Conservation (phyloP, 2,797 vertebrate genomes). For the Lepus townsendii region DNA sequence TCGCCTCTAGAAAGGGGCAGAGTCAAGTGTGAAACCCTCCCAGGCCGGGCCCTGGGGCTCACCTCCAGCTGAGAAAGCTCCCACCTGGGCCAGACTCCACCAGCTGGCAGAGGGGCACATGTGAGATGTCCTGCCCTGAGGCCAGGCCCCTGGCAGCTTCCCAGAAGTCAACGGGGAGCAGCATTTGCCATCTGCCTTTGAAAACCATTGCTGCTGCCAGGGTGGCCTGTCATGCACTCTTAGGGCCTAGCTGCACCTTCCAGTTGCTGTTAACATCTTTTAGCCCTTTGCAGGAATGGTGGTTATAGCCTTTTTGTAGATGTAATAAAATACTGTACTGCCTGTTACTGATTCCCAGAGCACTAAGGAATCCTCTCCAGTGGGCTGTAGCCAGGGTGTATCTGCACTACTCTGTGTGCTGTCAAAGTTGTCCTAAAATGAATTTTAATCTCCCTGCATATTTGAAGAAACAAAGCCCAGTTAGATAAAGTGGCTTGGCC, state of each 20-base stretch:
- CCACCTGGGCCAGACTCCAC: not conserved
- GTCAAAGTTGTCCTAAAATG: too few species aligned
- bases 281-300: not conserved
- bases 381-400: not conserved
- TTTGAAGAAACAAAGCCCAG: not conserved
- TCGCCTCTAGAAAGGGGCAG: not conserved
- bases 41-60: not conserved
- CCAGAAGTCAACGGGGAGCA: not conserved
- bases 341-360: not conserved
- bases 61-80: not conserved
- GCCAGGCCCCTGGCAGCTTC: not conserved
- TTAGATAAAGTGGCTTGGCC: too few species aligned
- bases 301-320: not conserved
- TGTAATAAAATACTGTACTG: not conserved
- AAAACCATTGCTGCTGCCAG: not conserved
- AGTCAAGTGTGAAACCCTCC: not conserved
- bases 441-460: not conserved
- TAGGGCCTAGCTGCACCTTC: not conserved
- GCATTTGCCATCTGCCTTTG: conserved; percentile 4
- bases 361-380: not conserved
- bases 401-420: not conserved
- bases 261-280: not conserved
- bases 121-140: not conserved
- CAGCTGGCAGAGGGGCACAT: not conserved
- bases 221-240: not conserved